Conservation (phyloP, 2,113 vertebrate species). For the Hypomesus transpacificus region DNA sequence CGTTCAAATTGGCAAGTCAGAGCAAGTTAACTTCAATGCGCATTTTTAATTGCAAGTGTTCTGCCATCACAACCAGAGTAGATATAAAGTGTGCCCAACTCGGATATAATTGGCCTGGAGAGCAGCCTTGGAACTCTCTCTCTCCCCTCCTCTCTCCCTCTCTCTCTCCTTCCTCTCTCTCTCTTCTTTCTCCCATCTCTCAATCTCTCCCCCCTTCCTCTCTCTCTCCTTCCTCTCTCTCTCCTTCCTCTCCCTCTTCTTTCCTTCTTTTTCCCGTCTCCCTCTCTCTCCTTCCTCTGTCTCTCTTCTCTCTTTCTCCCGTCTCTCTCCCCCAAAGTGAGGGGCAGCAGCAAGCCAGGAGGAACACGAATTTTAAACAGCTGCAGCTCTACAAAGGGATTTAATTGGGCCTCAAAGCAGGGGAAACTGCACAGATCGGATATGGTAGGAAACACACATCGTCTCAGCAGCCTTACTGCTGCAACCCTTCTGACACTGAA, state of each 20-base stretch:
- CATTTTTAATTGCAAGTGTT: constrained; percentile 53
- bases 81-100: constrained; percentile 46
- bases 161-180: too few species aligned
- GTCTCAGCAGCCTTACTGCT: constrained; percentile 16
- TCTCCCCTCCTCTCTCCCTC: constrained; percentile 12
- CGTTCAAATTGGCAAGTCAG: constrained; percentile 56
- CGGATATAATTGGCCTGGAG: constrained; percentile 64
- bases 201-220: not conserved
- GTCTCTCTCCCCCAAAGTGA: constrained; percentile 19
- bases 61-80: constrained; percentile 31
- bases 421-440: constrained; percentile 23
- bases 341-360: constrained; percentile 26
- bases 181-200: constrained; percentile 1
- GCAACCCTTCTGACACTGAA: constrained; percentile 17
- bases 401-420: constrained; percentile 53
- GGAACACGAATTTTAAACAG: constrained; percentile 34
- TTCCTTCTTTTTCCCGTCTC: too few species aligned
- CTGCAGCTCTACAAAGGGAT: constrained; percentile 40
- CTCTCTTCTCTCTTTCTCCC: not conserved
- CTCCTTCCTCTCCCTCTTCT: not conserved
- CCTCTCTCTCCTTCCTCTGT: not conserved
- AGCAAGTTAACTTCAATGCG: constrained; percentile 39
- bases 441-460: constrained; percentile 15
- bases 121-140: constrained; percentile 49
- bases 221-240: constrained; percentile 32